A percentile compares a stretch with the other conserved stretches of the same genome.
These are phyloP conservation scores for Neopipo cinnamomea DNA, from an alignment of 2,113 vertebrate genomes.

Conservation along the genomic window DNA sequence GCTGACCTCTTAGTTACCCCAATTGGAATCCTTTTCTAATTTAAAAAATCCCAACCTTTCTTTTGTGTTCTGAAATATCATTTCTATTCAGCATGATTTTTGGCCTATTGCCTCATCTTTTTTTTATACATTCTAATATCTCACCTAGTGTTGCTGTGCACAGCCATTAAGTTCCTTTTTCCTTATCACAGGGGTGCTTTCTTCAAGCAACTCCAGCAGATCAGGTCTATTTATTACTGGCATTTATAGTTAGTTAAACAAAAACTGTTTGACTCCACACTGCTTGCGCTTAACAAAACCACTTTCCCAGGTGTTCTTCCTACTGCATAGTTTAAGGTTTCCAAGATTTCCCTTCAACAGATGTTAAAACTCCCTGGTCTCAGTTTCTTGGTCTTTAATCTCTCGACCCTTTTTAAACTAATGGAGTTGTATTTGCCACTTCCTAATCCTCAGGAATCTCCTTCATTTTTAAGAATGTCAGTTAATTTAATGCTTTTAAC, in stretches of 20 bases:
- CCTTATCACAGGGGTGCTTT: constrained; percentile 32
- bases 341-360: constrained; percentile 65
- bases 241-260: constrained; percentile 50
- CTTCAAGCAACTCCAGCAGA: constrained; percentile 50
- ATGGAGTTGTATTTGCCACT: constrained; percentile 75
- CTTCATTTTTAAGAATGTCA: constrained; percentile 37
- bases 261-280: constrained; percentile 53
- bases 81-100: neutral
- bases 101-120: neutral
- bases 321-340: constrained; percentile 60
- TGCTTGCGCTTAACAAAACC: constrained; percentile 50
- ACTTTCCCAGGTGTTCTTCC: constrained; percentile 71
- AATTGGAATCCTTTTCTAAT: neutral
- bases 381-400: constrained; percentile 71
- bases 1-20: neutral
- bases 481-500: constrained; percentile 45
- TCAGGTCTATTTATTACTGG: constrained; percentile 21
- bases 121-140: constrained; percentile 21
- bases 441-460: constrained; percentile 72
- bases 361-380: constrained; percentile 70
- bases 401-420: constrained; percentile 72
- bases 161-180: constrained; percentile 24
- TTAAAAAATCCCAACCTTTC: neutral
- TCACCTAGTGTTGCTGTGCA: neutral
- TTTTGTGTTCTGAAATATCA: neutral